phyloP scores from a whole-genome alignment of 2,888 invertebrate species.

The Andrena hattorfiana region DNA sequence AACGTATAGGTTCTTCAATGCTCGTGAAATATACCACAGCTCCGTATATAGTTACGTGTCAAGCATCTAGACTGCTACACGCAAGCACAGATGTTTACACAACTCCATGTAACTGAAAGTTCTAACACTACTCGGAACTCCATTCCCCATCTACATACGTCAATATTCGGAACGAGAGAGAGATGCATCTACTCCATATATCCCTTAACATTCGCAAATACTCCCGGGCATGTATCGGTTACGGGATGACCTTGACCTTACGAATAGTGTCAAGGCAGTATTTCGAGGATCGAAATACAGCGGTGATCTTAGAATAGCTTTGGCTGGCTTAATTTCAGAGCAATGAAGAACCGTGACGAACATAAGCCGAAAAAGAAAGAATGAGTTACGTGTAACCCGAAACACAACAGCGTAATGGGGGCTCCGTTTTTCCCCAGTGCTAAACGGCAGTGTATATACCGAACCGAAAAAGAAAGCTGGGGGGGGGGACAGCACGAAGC shows the following conservation, averaged over 20 bases:
- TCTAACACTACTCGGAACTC: neutral
- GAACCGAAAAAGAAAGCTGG: conserved; percentile 42
- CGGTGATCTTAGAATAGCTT: conserved; percentile 5
- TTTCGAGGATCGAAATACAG: neutral
- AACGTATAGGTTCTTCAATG: conserved; percentile 36
- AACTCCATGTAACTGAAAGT: neutral
- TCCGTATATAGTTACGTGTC: neutral
- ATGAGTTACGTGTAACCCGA: conserved; percentile 32
- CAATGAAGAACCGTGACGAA: conserved; percentile 44
- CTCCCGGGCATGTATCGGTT: neutral
- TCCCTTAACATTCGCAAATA: conserved; percentile 3
- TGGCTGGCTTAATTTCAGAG: conserved; percentile 39
- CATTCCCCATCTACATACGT: neutral
- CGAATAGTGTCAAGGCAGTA: conserved; percentile 24
- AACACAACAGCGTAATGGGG: conserved; percentile 26
- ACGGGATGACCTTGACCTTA: conserved; percentile 39
- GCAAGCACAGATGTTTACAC: neutral
- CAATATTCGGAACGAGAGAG: conserved; percentile 19
- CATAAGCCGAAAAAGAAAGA: conserved; percentile 7
- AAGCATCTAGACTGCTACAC: neutral
- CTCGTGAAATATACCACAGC: conserved; percentile 8
- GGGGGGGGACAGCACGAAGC: conserved; percentile 50
- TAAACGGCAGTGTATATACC: conserved; percentile 42
- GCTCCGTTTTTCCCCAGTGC: conserved; percentile 50
- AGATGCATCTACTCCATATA: neutral